These are phyloP conservation scores for Thryonomys swinderianus DNA, from an alignment of 2,113 vertebrate genomes.

Conservation along the genomic window DNA sequence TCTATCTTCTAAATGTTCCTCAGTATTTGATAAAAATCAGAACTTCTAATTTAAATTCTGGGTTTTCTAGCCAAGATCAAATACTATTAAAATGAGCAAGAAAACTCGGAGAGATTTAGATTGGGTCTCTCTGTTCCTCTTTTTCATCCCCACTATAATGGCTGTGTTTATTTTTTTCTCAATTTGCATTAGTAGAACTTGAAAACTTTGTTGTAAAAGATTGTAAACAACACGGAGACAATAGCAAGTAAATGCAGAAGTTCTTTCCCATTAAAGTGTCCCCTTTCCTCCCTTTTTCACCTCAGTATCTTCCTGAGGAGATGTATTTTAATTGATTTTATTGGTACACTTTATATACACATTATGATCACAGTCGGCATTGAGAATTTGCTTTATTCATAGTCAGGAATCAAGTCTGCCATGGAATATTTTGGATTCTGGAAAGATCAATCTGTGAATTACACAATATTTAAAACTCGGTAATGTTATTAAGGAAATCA, in stretches of 20 bases:
- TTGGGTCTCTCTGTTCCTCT: background rate
- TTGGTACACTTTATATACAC: too few species aligned
- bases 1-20: background rate
- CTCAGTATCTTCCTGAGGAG: background rate
- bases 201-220: background rate
- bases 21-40: background rate
- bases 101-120: background rate
- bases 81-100: background rate
- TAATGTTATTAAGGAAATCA: background rate
- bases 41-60: background rate
- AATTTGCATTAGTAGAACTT: background rate
- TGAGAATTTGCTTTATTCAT: background rate
- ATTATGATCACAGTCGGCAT: too few species aligned
- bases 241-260: background rate
- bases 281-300: background rate
- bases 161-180: background rate
- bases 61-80: background rate
- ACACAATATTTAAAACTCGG: background rate
- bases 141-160: background rate
- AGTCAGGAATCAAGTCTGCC: fast-evolving
- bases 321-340: too few species aligned
- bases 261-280: background rate
- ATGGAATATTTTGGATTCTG: too few species aligned
- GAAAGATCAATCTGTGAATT: background rate
- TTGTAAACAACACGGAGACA: background rate